A percentile compares a stretch with the other conserved stretches of the same genome.
Conservation (phyloP, 2,797 vertebrate genomes). For the Bryconaethiops microstoma region DNA sequence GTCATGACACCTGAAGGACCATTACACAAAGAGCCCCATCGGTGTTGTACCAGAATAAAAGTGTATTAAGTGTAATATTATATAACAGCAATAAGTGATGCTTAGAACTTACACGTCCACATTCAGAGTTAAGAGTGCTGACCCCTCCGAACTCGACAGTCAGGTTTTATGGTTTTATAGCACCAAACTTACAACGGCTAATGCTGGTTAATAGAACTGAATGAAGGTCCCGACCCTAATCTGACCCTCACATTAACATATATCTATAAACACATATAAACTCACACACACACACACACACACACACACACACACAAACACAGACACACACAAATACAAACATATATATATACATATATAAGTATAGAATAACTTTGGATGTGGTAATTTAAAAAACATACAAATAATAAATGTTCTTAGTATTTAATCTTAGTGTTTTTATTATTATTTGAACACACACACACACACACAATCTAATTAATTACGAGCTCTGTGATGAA, state of each 20-base stretch:
- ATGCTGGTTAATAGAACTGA: slow-evolving; percentile 15
- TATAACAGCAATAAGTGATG: neutral
- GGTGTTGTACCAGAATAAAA: too few species aligned
- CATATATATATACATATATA: too few species aligned
- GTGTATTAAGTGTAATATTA: too few species aligned
- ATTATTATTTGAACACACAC: too few species aligned
- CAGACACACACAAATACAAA: too few species aligned
- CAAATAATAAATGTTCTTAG: too few species aligned
- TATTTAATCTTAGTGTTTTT: too few species aligned
- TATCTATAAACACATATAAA: neutral
- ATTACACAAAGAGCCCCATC: neutral
- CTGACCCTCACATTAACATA: neutral
- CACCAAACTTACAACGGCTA: neutral
- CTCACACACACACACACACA: neutral
- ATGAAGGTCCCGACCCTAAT: neutral
- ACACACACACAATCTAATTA: too few species aligned
- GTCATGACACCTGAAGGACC: neutral
- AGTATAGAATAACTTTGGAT: too few species aligned
- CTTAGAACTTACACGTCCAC: neutral
- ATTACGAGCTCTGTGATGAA: too few species aligned
- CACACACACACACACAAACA: too few species aligned
- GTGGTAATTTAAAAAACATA: too few species aligned
- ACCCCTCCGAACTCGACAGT: neutral
- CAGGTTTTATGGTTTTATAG: slow-evolving; percentile 13
- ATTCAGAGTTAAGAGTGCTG: neutral